Evolutionary conservation across 2,888 invertebrate genomes (phyloP).

Genomic region (Smittia aterrima): DNA sequence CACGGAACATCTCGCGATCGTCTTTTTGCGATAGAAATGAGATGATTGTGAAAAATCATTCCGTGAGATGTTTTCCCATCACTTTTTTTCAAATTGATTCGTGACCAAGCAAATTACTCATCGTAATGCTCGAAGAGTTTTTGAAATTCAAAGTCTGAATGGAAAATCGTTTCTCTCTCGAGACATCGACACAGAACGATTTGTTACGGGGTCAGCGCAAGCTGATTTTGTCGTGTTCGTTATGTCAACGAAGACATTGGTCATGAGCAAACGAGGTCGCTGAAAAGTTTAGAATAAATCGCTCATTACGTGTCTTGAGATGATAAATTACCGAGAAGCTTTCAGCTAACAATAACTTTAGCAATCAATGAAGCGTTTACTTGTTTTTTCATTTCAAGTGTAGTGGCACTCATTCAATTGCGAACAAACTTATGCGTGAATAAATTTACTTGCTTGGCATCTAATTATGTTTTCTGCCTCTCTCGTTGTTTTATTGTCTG

Average conservation of each 20-base stretch:
- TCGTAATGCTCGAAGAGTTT: background rate
- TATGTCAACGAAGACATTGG: background rate
- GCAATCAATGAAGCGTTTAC: no score
- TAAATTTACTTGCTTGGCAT: background rate
- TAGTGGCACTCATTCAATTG: no score
- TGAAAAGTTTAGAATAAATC: no score
- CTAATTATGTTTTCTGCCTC: slow-evolving; percentile 10
- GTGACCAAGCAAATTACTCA: slow-evolving; percentile 28
- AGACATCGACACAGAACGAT: background rate
- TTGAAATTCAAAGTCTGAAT: background rate
- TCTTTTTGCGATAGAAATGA: background rate
- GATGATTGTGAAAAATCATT: slow-evolving; percentile 4
- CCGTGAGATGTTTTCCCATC: slow-evolving; percentile 29
- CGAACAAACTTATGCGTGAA: background rate
- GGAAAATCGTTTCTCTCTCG: background rate
- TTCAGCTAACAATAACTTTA: no score
- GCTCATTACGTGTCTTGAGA: no score
- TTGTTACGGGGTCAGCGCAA: slow-evolving; percentile 29
- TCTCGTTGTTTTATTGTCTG: background rate
- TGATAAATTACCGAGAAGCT: no score
- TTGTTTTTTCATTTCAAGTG: no score
- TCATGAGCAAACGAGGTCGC: background rate
- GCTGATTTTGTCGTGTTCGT: background rate
- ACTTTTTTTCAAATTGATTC: slow-evolving; percentile 30
- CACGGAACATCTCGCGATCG: background rate